A percentile compares a stretch with the other conserved stretches of the same genome.
These are phyloP conservation scores for Anomalospiza imberbis DNA, from an alignment of 2,797 vertebrate species.

Conservation along the genomic window DNA sequence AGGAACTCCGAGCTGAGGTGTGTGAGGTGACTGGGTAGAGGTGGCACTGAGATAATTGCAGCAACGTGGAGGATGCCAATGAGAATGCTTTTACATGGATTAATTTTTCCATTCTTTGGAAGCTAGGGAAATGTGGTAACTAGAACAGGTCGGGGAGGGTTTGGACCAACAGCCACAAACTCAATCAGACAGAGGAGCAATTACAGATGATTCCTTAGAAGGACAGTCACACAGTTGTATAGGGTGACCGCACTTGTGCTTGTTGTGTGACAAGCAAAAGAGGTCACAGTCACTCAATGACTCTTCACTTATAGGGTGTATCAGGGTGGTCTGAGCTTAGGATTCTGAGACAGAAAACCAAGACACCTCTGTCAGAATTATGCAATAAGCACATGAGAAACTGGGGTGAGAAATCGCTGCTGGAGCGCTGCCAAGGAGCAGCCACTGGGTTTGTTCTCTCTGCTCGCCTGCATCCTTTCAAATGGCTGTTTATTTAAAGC, in stretches of 20 bases:
- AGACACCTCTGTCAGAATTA: background rate
- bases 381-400: background rate
- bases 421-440: background rate
- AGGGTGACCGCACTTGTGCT: background rate
- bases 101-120: background rate
- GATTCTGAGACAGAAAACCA: background rate
- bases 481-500: background rate
- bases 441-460: background rate
- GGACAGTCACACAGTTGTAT: background rate
- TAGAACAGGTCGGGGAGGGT: background rate
- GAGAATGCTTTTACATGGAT: background rate
- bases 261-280: background rate
- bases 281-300: background rate
- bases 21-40: background rate
- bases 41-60: background rate
- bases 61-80: fast-evolving
- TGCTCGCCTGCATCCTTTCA: background rate
- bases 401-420: background rate
- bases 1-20: background rate
- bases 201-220: background rate
- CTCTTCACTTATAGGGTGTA: background rate
- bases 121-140: background rate
- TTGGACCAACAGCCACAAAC: background rate
- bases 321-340: background rate
- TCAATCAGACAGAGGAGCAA: background rate